phyloP scores from a whole-genome alignment of 64 coral and sea anemone species.

The Astreopora myriophthalma region DNA sequence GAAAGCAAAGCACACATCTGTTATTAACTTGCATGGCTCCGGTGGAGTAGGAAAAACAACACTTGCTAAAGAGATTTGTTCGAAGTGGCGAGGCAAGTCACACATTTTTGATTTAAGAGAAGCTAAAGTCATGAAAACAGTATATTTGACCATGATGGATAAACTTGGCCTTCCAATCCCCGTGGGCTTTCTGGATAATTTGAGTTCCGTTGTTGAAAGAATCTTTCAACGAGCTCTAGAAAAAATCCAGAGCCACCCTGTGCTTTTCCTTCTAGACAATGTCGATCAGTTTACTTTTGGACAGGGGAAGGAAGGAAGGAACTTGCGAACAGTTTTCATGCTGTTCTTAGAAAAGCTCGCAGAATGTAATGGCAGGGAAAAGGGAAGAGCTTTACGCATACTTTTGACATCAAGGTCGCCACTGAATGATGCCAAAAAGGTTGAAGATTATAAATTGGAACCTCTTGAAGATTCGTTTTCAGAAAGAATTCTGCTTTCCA shows the following conservation, averaged over 20 bases:
- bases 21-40: neutral
- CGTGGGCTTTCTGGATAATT: neutral
- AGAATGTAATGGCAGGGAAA: neutral
- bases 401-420: neutral
- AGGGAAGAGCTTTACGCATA: neutral
- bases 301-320: neutral
- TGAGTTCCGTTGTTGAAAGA: neutral
- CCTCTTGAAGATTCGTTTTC: neutral
- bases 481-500: neutral
- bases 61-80: constrained; percentile 1
- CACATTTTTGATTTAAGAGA: constrained; percentile 23
- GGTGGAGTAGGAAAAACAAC: constrained; percentile 18
- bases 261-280: constrained; percentile 25
- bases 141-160: neutral
- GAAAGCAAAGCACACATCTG: neutral
- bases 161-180: neutral
- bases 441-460: neutral
- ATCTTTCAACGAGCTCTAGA: neutral
- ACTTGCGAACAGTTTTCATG: neutral
- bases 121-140: neutral
- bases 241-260: neutral
- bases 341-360: neutral
- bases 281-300: neutral
- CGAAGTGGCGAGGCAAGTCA: neutral
- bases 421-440: neutral